phyloP scores from a whole-genome alignment of 1,140 invertebrate species.

The Drosophila insularis region DNA sequence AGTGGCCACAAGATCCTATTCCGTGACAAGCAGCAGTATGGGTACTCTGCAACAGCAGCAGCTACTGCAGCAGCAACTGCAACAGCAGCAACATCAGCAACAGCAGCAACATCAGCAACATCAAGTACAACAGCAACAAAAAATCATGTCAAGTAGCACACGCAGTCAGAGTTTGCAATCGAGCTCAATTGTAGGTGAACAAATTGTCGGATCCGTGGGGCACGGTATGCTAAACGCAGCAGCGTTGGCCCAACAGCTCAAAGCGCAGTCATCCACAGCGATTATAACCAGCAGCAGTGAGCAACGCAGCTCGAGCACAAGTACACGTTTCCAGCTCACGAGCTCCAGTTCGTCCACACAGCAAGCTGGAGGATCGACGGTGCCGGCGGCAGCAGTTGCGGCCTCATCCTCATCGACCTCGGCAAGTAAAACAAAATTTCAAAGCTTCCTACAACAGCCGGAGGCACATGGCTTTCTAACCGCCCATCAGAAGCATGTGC shows the following conservation, averaged over 20 bases:
- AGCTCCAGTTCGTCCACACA: slow-evolving; percentile 30
- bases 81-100: slow-evolving; percentile 31
- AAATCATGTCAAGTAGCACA: slow-evolving; percentile 72
- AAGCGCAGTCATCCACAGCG: slow-evolving; percentile 79
- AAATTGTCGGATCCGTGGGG: slow-evolving; percentile 26
- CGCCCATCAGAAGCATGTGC: slow-evolving; percentile 81
- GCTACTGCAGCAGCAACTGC: slow-evolving; percentile 22
- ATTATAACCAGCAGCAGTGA: slow-evolving; percentile 70
- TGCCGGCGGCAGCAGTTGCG: background rate
- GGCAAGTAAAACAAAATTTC: slow-evolving; percentile 69
- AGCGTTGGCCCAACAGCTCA: slow-evolving; percentile 66
- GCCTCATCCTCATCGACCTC: slow-evolving; percentile 17
- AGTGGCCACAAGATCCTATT: slow-evolving; percentile 71
- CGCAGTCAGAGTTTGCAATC: slow-evolving; percentile 79
- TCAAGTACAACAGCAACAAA: slow-evolving; percentile 45
- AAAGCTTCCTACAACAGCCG: slow-evolving; percentile 80
- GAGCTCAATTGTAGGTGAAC: slow-evolving; percentile 64
- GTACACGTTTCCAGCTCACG: slow-evolving; percentile 53
- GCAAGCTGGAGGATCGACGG: slow-evolving; percentile 14
- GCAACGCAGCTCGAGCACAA: slow-evolving; percentile 62
- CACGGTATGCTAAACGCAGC: slow-evolving; percentile 35
- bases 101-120: slow-evolving; percentile 25
- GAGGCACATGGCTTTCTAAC: slow-evolving; percentile 71
- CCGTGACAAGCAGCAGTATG: slow-evolving; percentile 63
- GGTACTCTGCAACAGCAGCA: slow-evolving; percentile 17